These are phyloP conservation scores for Saxicola maurus DNA, from an alignment of 2,797 vertebrate genomes.

Conservation along the genomic window DNA sequence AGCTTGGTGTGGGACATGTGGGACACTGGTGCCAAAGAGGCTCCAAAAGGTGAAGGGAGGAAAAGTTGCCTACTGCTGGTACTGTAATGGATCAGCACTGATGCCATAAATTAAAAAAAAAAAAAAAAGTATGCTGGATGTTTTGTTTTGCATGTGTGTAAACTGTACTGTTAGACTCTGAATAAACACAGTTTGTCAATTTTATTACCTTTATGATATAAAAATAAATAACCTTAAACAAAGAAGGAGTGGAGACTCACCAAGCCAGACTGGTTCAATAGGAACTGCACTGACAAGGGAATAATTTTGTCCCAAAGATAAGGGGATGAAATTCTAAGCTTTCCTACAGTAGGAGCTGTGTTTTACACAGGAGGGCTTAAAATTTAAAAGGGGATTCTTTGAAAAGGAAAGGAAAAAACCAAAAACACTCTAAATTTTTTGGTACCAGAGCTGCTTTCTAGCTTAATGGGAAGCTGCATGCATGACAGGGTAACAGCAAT, in stretches of 20 bases:
- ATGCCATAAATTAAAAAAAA: neutral
- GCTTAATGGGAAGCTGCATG: neutral
- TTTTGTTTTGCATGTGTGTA: neutral
- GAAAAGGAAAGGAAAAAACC: neutral
- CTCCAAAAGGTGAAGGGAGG: neutral
- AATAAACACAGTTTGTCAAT: neutral
- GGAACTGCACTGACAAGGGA: slow-evolving; percentile 22
- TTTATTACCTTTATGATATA: slow-evolving; percentile 1
- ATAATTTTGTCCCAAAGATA: slow-evolving; percentile 1
- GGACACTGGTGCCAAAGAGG: neutral
- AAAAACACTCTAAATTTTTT: neutral
- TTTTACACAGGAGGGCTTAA: neutral
- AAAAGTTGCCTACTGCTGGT: neutral
- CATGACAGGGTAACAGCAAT: neutral
- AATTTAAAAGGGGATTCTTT: neutral
- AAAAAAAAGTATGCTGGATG: neutral
- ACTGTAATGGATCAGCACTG: neutral
- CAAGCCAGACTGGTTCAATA: slow-evolving; percentile 41
- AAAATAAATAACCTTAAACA: neutral
- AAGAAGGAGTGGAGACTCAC: neutral
- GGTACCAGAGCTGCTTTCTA: neutral
- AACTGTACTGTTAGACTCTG: neutral
- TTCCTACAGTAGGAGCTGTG: neutral
- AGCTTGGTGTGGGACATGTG: neutral
- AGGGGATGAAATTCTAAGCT: neutral